Percentiles rank a stretch among this genome's conserved stretches.
phyloP scores from a whole-genome alignment of 2,888 invertebrate genomes.

The Drosophila meridiana region DNA sequence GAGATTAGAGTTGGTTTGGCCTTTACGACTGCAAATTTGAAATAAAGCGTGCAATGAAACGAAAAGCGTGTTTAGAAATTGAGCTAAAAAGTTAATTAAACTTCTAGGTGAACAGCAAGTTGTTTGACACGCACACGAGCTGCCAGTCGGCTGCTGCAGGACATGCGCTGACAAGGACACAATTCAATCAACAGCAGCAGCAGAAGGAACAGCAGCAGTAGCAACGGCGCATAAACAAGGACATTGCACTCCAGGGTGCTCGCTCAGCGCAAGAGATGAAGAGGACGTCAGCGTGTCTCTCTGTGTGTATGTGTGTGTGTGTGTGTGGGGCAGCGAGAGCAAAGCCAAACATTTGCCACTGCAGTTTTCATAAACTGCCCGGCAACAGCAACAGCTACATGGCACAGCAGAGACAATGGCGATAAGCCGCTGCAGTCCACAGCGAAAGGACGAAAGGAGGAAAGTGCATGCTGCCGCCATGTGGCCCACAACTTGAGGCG shows the following conservation, averaged over 20 bases:
- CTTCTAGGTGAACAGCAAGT: conserved; percentile 52
- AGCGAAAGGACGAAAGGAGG: conserved; percentile 15
- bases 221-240: conserved; percentile 73
- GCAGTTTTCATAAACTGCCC: conserved; percentile 78
- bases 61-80: conserved; percentile 59
- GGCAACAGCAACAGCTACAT: conserved; percentile 44
- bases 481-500: conserved; percentile 76
- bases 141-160: conserved; percentile 45
- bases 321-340: conserved; percentile 1
- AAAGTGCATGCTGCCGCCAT: conserved; percentile 31
- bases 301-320: neutral
- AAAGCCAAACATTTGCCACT: conserved; percentile 68
- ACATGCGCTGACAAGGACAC: conserved; percentile 75
- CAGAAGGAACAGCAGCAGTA: conserved; percentile 35
- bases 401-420: conserved; percentile 64
- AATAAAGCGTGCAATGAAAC: conserved; percentile 16
- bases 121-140: conserved; percentile 41
- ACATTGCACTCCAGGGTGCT: conserved; percentile 78
- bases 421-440: conserved; percentile 69
- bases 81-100: conserved; percentile 73
- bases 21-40: conserved; percentile 19
- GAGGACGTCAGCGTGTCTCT: conserved; percentile 10
- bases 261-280: conserved; percentile 13
- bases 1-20: conserved; percentile 22
- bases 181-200: conserved; percentile 69